Evolutionary conservation across 1,140 invertebrate genomes (phyloP), one percentile per base, ranked within the genome.

Genomic region (Vollenhovia emeryi): DNA sequence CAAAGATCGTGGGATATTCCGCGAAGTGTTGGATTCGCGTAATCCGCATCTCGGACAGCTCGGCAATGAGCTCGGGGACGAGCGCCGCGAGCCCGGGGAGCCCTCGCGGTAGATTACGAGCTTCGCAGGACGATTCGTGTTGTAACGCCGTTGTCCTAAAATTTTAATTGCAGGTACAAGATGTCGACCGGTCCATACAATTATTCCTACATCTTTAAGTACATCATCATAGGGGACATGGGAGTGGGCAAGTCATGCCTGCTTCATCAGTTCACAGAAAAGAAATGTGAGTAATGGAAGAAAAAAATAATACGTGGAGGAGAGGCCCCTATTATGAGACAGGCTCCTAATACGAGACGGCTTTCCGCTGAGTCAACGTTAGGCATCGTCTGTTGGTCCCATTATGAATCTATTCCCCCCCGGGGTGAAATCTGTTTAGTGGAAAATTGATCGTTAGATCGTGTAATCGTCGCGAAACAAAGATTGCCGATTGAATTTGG

Each of bases 161-260:
- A 45, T 59, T 21, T 71, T 71, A 11, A 57, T 92, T 92, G 78
- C 71, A 93, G 91, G 62, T 89, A 76, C 91, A 96, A 95, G 91
- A 98, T 98, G 98, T 97, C 98, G 84, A 96, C 97, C 85, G 98
- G 98, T 93, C 99, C 99, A 50, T 99, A 99, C 94, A 99, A 99
- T 95, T 99, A 99, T 95, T 99, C 99, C 33, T 99, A 99, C 94
- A 99, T 99, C 93, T 99, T 99, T 95, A 99, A 99, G 94, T 99
- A 99, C 93, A 99, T 99, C 87, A 99, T 99, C 87, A 99, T 99
- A 94, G 99, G 98, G 90, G 98, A 99, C 95, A 99, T 99, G 98
- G 98, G 98, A 85, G 98, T 99, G 76, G 99, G 99, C 50, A 99
- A 99, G 95, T 99, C 99, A 66, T 99, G 99, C 95, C 96, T 99